Base-by-base conservation (phyloP, 2,888 invertebrate species). In the Elysia crispata region DNA sequence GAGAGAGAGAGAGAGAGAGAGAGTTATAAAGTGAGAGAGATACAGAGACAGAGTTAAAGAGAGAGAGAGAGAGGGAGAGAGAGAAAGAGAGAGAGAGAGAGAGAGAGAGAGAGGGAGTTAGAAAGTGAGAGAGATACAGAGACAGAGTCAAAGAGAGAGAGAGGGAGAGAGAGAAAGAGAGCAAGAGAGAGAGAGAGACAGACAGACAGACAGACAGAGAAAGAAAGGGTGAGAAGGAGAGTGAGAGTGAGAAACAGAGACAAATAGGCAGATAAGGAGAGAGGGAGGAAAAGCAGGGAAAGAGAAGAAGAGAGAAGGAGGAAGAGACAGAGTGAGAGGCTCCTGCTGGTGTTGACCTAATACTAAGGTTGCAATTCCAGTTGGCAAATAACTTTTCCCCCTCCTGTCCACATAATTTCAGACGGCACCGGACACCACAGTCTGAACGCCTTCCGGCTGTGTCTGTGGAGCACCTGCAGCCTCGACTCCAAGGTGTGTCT, bases 21-120 rank as follows among this genome's bases (percentile, higher is more conserved):
- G 33, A 60, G 72, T 70, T 70, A 77, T 31, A 70, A 62, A 77
- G 60, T n/a, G 57, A 74, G 49, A 76, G 25, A 76, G 41, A 76
- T 66, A 67, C 13, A 76, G 66, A 76, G 49, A 76, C 49, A 76
- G 25, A 67, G 50, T 18, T 3, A 50, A 3, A 49, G 30, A 76
- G 66, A 66, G 15, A 76, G 49, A 66, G 62, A 57, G 60, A 57
- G 74, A 31, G 31, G 5, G 74, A 30, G 31, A 30, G 74, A 57
- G 62, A 30, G 60, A n/a, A 23, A 50, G 30, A 57, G 31, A 57
- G 74, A 57, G 74, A 57, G 74, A 54, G 73, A 54, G 73, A 54
- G 73, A 54, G 73, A 54, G 54, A 28, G 73, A 25, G 73, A 28
- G 73, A 54, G 73, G 15, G 57, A 28, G 54, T 11, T 8, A 54